phyloP scores from a whole-genome alignment of 2,888 invertebrate species.

The Lymantria dispar region DNA sequence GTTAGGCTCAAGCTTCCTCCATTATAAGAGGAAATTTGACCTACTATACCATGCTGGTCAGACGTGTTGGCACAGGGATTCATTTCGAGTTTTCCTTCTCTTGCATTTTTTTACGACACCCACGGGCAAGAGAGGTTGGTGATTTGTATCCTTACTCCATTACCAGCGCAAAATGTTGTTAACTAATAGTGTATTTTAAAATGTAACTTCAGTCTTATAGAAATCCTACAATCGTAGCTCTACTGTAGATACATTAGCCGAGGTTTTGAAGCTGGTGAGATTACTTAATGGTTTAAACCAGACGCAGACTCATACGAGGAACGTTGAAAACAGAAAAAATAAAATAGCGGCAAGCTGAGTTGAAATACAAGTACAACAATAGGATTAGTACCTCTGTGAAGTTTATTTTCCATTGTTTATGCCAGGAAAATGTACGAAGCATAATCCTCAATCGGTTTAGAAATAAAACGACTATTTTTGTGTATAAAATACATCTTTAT shows the following conservation, averaged over 20 bases:
- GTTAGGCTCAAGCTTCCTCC: too few relatives aligned
- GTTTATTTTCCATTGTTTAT: conserved; percentile 11
- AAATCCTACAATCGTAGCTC: conserved; percentile 38
- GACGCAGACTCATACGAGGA: conserved; percentile 39
- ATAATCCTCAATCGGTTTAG: too few relatives aligned
- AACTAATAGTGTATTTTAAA: not conserved
- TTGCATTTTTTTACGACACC: too few relatives aligned
- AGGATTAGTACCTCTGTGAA: conserved; percentile 18
- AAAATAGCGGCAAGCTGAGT: conserved; percentile 30
- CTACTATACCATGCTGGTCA: too few relatives aligned
- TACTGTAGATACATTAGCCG: conserved; percentile 51
- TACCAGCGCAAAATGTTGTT: too few relatives aligned
- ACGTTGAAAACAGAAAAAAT: conserved; percentile 30
- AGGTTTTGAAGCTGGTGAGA: conserved; percentile 45
- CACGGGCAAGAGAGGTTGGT: too few relatives aligned
- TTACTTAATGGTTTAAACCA: conserved; percentile 56
- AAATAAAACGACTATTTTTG: too few relatives aligned
- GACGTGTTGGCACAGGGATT: too few relatives aligned
- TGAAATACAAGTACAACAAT: conserved; percentile 35
- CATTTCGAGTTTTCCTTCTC: too few relatives aligned
- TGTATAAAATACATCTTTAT: too few relatives aligned
- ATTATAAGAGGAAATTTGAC: too few relatives aligned
- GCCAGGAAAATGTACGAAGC: not conserved
- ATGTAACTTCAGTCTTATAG: conserved; percentile 21
- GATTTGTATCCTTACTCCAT: too few relatives aligned